Evolutionary conservation across 2,888 invertebrate genomes (phyloP).

Genomic region (Chrysopilus asiliformis): DNA sequence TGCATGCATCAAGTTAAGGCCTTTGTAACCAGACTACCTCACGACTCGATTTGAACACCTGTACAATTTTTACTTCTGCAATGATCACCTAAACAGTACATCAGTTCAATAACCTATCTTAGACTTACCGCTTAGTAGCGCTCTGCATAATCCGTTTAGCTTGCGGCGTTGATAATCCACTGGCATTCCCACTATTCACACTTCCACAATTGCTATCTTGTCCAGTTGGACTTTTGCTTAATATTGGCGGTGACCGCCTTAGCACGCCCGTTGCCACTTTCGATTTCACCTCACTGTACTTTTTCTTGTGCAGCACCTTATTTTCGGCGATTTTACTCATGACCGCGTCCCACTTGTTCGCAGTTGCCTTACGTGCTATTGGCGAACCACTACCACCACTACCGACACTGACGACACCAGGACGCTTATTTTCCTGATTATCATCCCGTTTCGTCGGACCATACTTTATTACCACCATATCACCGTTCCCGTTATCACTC

Average conservation of each 20-base stretch:
- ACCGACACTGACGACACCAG: conserved; percentile 15
- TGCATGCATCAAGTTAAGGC: too few relatives aligned
- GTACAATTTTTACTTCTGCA: too few relatives aligned
- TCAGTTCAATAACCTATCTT: too few relatives aligned
- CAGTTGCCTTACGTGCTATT: conserved; percentile 15
- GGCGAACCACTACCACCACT: background rate
- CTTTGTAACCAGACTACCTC: too few relatives aligned
- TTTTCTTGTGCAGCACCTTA: conserved; percentile 56
- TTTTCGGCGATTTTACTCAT: conserved; percentile 68
- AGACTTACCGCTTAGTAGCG: conserved; percentile 27
- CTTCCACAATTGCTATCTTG: conserved; percentile 7
- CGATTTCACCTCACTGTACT: conserved; percentile 76
- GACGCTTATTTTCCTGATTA: conserved; percentile 44
- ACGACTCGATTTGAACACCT: too few relatives aligned
- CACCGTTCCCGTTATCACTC: conserved; percentile 10
- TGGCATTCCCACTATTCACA: conserved; percentile 11
- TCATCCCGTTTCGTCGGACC: conserved; percentile 27
- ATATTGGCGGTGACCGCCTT: conserved; percentile 11
- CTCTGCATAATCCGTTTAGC: conserved; percentile 19
- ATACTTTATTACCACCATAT: conserved; percentile 4
- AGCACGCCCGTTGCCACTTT: conserved; percentile 51
- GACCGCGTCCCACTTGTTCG: conserved; percentile 64
- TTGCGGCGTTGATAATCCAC: conserved; percentile 21
- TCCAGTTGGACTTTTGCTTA: conserved; percentile 10
- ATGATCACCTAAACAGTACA: too few relatives aligned